Evolutionary conservation across 2,797 vertebrate genomes (phyloP).

Genomic region (Falco concolor): DNA sequence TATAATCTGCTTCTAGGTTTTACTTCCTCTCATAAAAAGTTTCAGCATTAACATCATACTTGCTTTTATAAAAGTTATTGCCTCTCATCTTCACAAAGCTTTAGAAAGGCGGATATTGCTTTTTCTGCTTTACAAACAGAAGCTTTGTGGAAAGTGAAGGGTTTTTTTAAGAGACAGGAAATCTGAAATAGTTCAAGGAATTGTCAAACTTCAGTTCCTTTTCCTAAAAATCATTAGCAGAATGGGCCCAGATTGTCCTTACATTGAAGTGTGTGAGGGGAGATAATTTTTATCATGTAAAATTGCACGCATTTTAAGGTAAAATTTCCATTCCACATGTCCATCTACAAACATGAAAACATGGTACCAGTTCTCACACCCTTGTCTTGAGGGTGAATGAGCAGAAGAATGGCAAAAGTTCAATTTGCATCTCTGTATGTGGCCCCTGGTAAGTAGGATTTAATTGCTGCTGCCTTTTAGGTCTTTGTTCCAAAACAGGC

Average conservation of each 20-base stretch:
- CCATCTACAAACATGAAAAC: background rate
- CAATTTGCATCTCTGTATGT: background rate
- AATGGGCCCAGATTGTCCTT: background rate
- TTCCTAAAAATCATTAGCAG: background rate
- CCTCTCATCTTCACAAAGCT: background rate
- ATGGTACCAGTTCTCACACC: background rate
- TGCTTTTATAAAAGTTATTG: background rate
- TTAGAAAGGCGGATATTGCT: background rate
- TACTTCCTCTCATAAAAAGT: background rate
- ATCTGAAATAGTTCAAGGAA: background rate
- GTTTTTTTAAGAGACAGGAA: background rate
- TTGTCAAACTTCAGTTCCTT: background rate
- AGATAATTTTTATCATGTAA: background rate
- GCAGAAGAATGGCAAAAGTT: background rate
- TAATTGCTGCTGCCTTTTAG: background rate
- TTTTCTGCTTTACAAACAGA: background rate
- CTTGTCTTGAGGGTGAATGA: background rate
- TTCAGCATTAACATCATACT: background rate
- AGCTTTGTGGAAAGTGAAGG: background rate
- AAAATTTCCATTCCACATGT: background rate
- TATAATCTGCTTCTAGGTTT: background rate
- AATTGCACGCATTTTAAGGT: background rate
- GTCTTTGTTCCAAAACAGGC: background rate
- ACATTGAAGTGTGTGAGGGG: rapidly evolving
- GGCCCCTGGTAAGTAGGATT: background rate